Conservation (phyloP, 2,888 invertebrate species). For the Cephalotes varians region DNA sequence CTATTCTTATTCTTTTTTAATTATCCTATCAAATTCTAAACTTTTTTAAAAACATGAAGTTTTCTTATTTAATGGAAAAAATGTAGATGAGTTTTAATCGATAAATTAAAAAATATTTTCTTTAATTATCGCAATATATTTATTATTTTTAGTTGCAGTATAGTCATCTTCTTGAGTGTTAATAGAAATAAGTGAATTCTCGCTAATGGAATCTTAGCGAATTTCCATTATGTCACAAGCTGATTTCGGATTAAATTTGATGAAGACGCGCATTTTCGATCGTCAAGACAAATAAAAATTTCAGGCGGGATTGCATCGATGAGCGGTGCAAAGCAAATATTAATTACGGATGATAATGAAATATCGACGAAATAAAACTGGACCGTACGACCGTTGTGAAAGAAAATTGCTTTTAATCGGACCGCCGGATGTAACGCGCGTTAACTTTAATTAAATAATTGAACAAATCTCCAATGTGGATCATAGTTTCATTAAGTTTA, state of each 20-base stretch:
- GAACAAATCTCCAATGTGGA: conserved; percentile 13
- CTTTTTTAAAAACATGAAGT: neutral
- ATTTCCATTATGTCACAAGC: conserved; percentile 62
- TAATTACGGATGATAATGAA: conserved; percentile 51
- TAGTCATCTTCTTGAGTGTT: conserved; percentile 13
- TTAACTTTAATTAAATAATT: conserved; percentile 50
- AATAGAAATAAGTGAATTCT: conserved; percentile 68
- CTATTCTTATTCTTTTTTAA: too few species aligned
- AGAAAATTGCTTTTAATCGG: conserved; percentile 44
- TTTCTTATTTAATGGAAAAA: neutral
- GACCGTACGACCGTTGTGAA: neutral
- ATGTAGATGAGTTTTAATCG: neutral
- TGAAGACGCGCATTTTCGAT: conserved; percentile 21
- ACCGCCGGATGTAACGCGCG: conserved; percentile 9
- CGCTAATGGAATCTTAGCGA: conserved; percentile 67
- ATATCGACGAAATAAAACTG: conserved; percentile 48
- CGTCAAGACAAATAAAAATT: conserved; percentile 38
- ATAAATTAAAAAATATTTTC: neutral
- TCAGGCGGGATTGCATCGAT: neutral
- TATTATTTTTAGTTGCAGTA: neutral
- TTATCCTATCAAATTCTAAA: neutral
- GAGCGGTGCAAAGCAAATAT: conserved; percentile 39
- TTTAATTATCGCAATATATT: neutral
- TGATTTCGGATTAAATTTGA: conserved; percentile 12
- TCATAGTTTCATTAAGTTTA: conserved; percentile 28